These are phyloP conservation scores for Meriones psammophilus DNA, from an alignment of 2,797 vertebrate genomes.

Conservation along the genomic window DNA sequence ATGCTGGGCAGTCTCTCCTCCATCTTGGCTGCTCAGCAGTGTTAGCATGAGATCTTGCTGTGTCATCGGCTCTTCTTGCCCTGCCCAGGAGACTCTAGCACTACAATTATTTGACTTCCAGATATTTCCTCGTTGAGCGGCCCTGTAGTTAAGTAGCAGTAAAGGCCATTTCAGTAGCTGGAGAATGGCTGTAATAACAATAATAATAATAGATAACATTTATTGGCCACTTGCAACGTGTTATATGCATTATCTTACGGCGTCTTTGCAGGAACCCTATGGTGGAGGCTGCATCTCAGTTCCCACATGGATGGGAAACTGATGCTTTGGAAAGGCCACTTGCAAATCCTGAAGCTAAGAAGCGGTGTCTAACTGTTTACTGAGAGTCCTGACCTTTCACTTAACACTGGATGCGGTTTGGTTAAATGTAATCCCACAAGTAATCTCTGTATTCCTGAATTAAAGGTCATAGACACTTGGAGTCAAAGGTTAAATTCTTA, in stretches of 20 bases:
- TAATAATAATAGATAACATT: neutral
- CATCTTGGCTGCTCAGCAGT: neutral
- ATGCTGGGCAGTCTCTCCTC: no score
- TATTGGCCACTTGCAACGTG: neutral
- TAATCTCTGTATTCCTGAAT: neutral
- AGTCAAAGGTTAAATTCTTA: neutral
- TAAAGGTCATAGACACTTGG: neutral
- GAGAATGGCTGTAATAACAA: neutral
- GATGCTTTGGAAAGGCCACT: neutral
- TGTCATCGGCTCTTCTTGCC: rapidly evolving
- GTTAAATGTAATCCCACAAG: neutral
- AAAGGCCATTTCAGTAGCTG: neutral
- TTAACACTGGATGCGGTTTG: neutral
- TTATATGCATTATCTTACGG: neutral
- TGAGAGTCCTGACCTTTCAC: neutral
- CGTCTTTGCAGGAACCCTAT: neutral
- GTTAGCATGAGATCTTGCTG: neutral
- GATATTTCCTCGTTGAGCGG: neutral
- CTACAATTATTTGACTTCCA: neutral
- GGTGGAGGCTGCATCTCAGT: neutral
- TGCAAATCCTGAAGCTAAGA: neutral
- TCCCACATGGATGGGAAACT: neutral
- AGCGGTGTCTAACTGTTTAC: neutral
- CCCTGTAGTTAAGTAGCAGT: constrained; percentile 27
- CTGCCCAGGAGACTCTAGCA: neutral